phyloP scores from a whole-genome alignment of 2,888 invertebrate species.

The Abrostola tripartita region DNA sequence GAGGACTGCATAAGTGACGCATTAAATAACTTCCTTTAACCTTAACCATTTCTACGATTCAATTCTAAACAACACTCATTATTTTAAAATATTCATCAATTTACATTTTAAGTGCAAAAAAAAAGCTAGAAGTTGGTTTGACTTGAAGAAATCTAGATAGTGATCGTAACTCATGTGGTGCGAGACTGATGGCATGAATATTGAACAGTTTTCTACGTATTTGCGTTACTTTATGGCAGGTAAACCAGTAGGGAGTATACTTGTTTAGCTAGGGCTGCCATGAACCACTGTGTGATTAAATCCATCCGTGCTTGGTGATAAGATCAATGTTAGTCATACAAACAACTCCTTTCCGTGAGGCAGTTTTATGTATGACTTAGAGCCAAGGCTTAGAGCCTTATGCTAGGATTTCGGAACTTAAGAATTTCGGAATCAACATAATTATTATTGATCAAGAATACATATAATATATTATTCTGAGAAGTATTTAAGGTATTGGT shows the following conservation, averaged over 20 bases:
- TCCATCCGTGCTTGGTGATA: neutral
- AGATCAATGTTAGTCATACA: too few relatives aligned
- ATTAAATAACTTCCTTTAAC: neutral
- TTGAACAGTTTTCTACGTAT: constrained; percentile 51
- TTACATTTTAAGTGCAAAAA: constrained; percentile 18
- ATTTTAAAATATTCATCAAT: constrained; percentile 22
- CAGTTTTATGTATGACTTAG: too few relatives aligned
- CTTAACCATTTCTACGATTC: constrained; percentile 2
- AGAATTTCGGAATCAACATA: too few relatives aligned
- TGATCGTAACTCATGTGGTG: constrained; percentile 19
- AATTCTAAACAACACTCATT: neutral
- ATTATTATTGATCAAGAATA: too few relatives aligned
- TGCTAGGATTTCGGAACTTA: too few relatives aligned
- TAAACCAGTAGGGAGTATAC: constrained; percentile 20
- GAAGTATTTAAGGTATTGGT: too few relatives aligned
- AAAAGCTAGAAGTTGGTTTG: constrained; percentile 18
- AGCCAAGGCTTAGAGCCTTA: too few relatives aligned
- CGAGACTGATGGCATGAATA: constrained; percentile 54
- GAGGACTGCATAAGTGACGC: too few relatives aligned
- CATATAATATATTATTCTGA: too few relatives aligned
- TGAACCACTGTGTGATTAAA: neutral
- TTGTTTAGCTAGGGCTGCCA: neutral
- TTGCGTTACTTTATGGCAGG: constrained; percentile 25
- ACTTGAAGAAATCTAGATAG: constrained; percentile 31
- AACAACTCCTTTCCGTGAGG: too few relatives aligned